Evolutionary conservation across 2,888 invertebrate genomes (phyloP).

Genomic region (Priocnemis perturbator): DNA sequence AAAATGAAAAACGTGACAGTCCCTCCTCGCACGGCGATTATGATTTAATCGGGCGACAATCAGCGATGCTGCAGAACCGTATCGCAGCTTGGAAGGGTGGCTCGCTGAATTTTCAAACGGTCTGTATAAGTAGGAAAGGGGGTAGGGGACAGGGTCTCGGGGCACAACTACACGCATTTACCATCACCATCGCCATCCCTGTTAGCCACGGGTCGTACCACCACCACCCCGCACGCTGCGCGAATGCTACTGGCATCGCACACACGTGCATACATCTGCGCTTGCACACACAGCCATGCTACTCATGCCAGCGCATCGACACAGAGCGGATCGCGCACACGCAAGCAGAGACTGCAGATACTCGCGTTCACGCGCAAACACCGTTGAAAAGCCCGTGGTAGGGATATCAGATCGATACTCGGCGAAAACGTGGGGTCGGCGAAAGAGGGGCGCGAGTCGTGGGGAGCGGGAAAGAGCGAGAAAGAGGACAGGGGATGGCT

Average conservation of each 20-base stretch:
- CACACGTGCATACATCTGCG: slow-evolving; percentile 7
- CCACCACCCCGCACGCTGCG: no score
- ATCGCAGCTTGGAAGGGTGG: neutral
- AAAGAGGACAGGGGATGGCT: no score
- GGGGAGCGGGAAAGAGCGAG: slow-evolving; percentile 17
- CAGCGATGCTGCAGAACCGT: neutral
- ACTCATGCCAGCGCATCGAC: neutral
- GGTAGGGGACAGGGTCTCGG: neutral
- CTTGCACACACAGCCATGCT: slow-evolving; percentile 10
- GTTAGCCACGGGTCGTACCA: neutral
- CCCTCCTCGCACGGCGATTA: neutral
- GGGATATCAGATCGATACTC: slow-evolving; percentile 72
- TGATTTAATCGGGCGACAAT: slow-evolving; percentile 3
- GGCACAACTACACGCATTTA: neutral
- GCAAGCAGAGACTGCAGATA: no score
- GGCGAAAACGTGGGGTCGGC: slow-evolving; percentile 61
- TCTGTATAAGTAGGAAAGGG: slow-evolving; percentile 36
- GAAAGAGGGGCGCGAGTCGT: slow-evolving; percentile 32
- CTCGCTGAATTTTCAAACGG: slow-evolving; percentile 41
- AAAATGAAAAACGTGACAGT: no score
- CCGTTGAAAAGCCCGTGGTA: slow-evolving; percentile 26
- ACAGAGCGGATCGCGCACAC: no score
- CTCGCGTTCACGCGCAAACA: no score
- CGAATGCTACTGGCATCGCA: neutral
- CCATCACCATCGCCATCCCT: slow-evolving; percentile 1